Conservation (phyloP, 2,113 vertebrate genomes). For the Barbus barbus region DNA sequence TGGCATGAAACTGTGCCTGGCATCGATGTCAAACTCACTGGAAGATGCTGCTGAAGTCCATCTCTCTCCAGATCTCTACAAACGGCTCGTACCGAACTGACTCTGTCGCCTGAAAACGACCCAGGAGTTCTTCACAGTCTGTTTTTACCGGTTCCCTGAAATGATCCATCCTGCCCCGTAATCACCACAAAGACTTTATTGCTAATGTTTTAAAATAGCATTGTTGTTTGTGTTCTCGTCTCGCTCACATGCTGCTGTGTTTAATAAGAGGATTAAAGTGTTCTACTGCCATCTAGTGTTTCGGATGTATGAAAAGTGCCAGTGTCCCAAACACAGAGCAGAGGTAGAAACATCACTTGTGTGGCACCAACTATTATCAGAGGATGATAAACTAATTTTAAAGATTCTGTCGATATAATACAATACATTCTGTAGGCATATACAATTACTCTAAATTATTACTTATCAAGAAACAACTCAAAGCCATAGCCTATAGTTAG, state of each 20-base stretch:
- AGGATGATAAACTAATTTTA: too few species aligned
- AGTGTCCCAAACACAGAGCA: too few species aligned
- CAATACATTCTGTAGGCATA: too few species aligned
- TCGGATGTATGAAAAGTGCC: background rate
- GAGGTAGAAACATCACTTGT: too few species aligned
- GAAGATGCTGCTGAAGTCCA: conserved; percentile 84
- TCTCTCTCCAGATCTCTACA: conserved; percentile 81
- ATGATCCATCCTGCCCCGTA: too few species aligned
- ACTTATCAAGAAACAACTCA: too few species aligned
- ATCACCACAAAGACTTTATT: background rate
- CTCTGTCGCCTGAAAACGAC: conserved; percentile 78
- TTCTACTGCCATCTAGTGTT: conserved; percentile 16
- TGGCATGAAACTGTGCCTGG: background rate
- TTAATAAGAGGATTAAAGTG: background rate
- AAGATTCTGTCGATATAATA: too few species aligned
- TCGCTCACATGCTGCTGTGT: background rate
- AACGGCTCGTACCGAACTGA: conserved; percentile 90
- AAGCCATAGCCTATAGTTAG: too few species aligned
- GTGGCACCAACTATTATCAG: too few species aligned
- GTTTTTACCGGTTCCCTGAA: conserved; percentile 63
- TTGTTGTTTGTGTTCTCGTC: background rate
- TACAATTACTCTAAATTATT: too few species aligned
- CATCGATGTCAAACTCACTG: conserved; percentile 69
- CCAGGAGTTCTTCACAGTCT: conserved; percentile 85
- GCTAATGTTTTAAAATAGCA: background rate